Base-by-base conservation (phyloP, 1,140 invertebrate genomes). In the Carposina sasakii region DNA sequence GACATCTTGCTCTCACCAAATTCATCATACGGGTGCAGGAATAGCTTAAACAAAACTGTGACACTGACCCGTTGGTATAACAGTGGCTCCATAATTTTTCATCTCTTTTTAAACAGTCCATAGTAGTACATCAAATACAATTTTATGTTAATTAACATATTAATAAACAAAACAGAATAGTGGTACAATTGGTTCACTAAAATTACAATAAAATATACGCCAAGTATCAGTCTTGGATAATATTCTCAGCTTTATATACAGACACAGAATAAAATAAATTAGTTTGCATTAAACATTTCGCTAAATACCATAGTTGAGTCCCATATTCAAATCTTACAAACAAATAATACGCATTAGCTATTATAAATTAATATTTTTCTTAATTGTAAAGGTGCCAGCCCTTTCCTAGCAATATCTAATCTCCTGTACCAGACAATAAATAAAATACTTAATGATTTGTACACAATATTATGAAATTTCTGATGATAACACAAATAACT, bases 291-390 rank as follows among this genome's bases (percentile, higher is more conserved):
- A 59, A 70, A 74, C 48, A 76, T 75, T 78, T 72, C 61, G 71
- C 78, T 82, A 82, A 77, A 78, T 75, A 79, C 67, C 63, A 70
- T 76, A 83, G 60, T 83, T 83, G 77, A 81, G 76, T 83, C 76
- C 76, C 74, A 77, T 68, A 74, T 75, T 74, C 59, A 70, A 79
- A 76, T 81, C 71, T 79, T 79, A 81, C 30, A 71, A 63, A 74
- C 75, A 77, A 71, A 81, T 68, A 76, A 50, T 71, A 64, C 48
- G 63, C 67, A 65, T 72, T 67, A 64, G 63, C 62, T 71, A 73
- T 57, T 60, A 74, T 55, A 67, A 68, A 65, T 63, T 66, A 66
- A 63, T 60, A 57, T 56, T 44, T 36, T 60, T 52, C 58, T 52
- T 73, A 67, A 53, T 60, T 46, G 20, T 34, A 65, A 73, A 76